Evolutionary conservation across 2,888 invertebrate species (phyloP).

Genomic region (Mythimna vitellina): DNA sequence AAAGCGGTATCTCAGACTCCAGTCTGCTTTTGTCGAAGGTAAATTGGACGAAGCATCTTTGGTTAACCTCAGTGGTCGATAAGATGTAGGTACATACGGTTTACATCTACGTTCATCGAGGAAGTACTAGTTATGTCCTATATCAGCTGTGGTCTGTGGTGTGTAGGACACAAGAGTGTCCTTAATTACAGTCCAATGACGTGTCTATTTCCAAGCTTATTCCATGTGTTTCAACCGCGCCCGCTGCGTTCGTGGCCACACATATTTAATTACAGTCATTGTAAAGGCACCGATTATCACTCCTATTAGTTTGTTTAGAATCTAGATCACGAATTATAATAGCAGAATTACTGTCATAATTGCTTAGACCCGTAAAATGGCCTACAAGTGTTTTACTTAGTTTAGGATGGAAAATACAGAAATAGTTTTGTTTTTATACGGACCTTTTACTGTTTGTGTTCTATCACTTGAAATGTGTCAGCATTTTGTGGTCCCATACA

Average conservation of each 20-base stretch:
- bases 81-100: not conserved
- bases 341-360: constrained; percentile 49
- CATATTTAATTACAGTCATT: constrained; percentile 55
- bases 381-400: constrained; percentile 9
- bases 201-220: constrained; percentile 6
- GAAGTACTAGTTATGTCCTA: constrained; percentile 13
- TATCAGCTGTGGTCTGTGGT: constrained; percentile 31
- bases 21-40: constrained; percentile 15
- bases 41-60: constrained; percentile 26
- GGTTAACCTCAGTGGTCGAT: constrained; percentile 5
- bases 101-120: not conserved
- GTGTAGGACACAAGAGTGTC: constrained; percentile 15
- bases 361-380: constrained; percentile 29
- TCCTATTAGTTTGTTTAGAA: constrained; percentile 60
- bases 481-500: constrained; percentile 44
- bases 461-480: constrained; percentile 25
- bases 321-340: constrained; percentile 49
- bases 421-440: constrained; percentile 11
- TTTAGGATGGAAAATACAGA: not conserved
- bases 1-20: constrained; percentile 13
- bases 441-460: constrained; percentile 18
- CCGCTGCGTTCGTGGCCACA: constrained; percentile 52
- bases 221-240: not conserved
- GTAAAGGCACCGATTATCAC: constrained; percentile 53
- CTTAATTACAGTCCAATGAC: constrained; percentile 36